phyloP scores from a whole-genome alignment of 2,113 vertebrate species.

The Callospermophilus lateralis region DNA sequence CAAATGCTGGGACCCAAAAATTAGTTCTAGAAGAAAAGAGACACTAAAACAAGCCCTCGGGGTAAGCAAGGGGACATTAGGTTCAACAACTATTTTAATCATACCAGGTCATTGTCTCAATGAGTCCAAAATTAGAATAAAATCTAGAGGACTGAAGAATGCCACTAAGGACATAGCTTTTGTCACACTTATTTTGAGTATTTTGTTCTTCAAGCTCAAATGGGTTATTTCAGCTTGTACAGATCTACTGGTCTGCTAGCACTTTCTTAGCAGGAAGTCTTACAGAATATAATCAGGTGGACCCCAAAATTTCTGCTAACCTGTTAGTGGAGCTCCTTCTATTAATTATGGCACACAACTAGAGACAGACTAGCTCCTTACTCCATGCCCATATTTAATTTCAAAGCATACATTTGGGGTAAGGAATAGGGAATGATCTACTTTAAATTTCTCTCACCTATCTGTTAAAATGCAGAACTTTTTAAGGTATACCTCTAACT shows the following conservation, averaged over 20 bases:
- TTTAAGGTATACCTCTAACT: background rate
- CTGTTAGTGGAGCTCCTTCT: background rate
- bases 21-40: background rate
- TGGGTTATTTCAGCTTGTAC: background rate
- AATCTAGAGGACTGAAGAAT: background rate
- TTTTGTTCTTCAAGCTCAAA: background rate
- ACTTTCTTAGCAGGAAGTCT: background rate
- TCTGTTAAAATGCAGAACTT: slow-evolving; percentile 2
- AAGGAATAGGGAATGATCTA: background rate
- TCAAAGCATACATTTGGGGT: background rate
- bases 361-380: background rate
- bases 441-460: background rate
- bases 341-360: background rate
- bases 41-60: background rate
- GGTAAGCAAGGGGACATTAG: background rate
- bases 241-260: background rate
- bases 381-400: slow-evolving; percentile 10
- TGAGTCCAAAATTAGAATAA: background rate
- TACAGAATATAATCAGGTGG: background rate
- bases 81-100: background rate
- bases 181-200: background rate
- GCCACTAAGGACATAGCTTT: background rate
- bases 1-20: background rate
- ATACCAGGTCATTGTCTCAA: background rate
- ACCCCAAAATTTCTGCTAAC: background rate